Evolutionary conservation across 1,140 invertebrate species (phyloP).

Genomic region (Pseudomyrmex pallidus): DNA sequence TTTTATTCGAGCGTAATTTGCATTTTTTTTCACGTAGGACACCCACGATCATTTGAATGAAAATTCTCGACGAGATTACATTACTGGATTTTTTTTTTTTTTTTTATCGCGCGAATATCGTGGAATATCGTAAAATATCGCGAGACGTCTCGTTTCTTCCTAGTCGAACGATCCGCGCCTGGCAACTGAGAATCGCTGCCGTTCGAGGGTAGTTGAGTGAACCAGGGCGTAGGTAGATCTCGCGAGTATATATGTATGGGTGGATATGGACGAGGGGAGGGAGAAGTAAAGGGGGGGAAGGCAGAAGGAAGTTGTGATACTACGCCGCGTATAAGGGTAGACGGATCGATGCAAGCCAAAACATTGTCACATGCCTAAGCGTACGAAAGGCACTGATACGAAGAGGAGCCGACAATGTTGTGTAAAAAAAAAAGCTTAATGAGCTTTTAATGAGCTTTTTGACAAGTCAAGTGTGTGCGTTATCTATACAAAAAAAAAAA

Average conservation of each 20-base stretch:
- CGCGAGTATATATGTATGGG: constrained; percentile 67
- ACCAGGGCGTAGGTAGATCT: constrained; percentile 83
- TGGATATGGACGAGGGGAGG: constrained; percentile 60
- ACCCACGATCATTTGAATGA: neutral
- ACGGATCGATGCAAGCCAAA: constrained; percentile 84
- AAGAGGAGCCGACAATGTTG: neutral
- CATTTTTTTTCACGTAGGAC: neutral
- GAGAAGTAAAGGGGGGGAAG: constrained; percentile 44
- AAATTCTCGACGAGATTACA: neutral
- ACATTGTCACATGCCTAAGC: constrained; percentile 84
- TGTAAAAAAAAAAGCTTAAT: too few relatives aligned
- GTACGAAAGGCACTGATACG: constrained; percentile 43
- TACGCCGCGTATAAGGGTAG: constrained; percentile 78
- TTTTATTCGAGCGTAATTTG: constrained; percentile 22
- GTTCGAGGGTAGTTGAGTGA: constrained; percentile 81
- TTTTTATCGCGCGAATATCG: neutral
- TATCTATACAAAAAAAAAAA: too few relatives aligned
- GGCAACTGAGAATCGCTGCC: constrained; percentile 78
- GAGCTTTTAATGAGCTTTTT: too few relatives aligned
- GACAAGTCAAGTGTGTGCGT: too few relatives aligned
- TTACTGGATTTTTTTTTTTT: too few relatives aligned
- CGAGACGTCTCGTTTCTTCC: neutral
- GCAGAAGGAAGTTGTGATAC: constrained; percentile 72
- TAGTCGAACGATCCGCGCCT: neutral
- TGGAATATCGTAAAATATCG: neutral